phyloP scores from a whole-genome alignment of 2,113 vertebrate species.

The Brienomyrus longianalis region DNA sequence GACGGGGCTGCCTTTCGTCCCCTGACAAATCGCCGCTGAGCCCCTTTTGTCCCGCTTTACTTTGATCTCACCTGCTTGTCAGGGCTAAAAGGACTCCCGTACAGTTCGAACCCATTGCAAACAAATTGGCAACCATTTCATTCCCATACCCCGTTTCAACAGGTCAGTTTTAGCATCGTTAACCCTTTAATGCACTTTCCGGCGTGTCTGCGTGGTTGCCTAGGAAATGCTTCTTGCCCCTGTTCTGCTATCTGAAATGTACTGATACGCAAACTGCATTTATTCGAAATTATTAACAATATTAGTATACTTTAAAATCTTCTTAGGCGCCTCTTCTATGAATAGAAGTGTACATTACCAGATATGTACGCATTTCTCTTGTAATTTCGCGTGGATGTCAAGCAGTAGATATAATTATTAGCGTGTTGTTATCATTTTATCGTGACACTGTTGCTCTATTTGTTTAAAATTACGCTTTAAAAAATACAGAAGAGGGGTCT shows the following conservation, averaged over 20 bases:
- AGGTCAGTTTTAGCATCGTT: constrained; percentile 49
- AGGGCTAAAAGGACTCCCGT: constrained; percentile 74
- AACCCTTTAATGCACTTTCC: constrained; percentile 47
- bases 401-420: background rate
- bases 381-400: background rate
- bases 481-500: background rate
- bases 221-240: background rate
- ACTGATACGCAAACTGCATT: background rate
- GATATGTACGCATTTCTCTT: background rate
- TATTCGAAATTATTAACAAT: background rate
- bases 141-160: constrained; percentile 59
- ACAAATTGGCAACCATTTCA: constrained; percentile 82
- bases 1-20: constrained; percentile 81
- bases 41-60: constrained; percentile 75
- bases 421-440: background rate
- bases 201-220: background rate
- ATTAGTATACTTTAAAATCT: background rate
- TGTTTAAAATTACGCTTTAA: background rate
- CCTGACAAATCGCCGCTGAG: constrained; percentile 91
- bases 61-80: constrained; percentile 98
- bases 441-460: background rate
- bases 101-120: constrained; percentile 82
- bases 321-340: background rate
- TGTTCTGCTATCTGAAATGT: background rate
- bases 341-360: background rate